Base-by-base conservation (phyloP, 2,113 vertebrate genomes). In the Cichladusa arquata region DNA sequence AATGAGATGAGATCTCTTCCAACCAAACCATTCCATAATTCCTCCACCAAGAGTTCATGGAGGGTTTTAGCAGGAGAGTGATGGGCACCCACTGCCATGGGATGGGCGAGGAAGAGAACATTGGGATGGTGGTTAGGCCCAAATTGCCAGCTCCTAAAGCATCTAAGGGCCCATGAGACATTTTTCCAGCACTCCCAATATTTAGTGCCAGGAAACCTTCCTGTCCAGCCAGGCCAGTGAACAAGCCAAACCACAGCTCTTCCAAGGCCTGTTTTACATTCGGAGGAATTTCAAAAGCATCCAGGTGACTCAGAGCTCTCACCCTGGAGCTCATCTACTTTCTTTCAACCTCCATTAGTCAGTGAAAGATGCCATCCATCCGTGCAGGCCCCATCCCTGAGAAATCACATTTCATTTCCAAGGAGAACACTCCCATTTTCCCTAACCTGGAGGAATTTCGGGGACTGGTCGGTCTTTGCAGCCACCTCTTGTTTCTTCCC, bases 11-110 rank as follows among this genome's bases (percentile, higher is more conserved):
- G 47, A n/a, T 90, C 14, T 53, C 14, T 69, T 36, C n/a, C 29
- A 23, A 26, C 20, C n/a, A 26, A 42, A 67, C 40, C 2, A 1
- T 34, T 34, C n/a, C 29, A 18, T n/a, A 60, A 38, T 74, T 71
- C 19, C 19, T 78, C 6, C 29, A 33, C 19, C 2, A 4, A 20
- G 17, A 31, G 6, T 16, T 87, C 26, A 36, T 19, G 36, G 23
- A 57, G 14, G 9, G 22, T n/a, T 36, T 81, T n/a, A n/a, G 26
- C 54, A 72, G 26, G 78, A 60, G 20, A 45, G 12, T 0, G 0
- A 9, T 19, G 33, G 42, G 25, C 18, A 50, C 36, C 19, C 0
- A 0, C 26, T 62, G 65, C 42, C 17, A 4, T 33, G 29, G 34
- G 28, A 58, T 3, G 24, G 16, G 13, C 0, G 2, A 31, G 19